Conservation (phyloP, 1,140 invertebrate species). For the Trinorchestia longiramus region DNA sequence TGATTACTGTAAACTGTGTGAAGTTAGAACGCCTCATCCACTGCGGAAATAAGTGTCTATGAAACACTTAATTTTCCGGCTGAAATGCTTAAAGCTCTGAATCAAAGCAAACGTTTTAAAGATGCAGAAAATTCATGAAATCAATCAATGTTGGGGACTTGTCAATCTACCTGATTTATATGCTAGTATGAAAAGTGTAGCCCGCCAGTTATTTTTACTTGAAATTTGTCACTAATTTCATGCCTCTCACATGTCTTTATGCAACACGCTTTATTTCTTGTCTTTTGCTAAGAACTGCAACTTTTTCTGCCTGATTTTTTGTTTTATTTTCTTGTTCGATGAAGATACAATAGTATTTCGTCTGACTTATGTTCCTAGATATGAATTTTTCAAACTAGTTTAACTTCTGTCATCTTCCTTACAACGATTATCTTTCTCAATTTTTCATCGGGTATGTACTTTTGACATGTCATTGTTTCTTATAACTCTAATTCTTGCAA, state of each 20-base stretch:
- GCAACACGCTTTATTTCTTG: neutral
- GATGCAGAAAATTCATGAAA: neutral
- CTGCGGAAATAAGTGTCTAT: neutral
- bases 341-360: neutral
- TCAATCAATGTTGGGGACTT: neutral
- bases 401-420: neutral
- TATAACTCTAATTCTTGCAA: neutral
- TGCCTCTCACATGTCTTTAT: neutral
- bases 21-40: no score
- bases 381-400: neutral
- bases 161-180: neutral
- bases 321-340: neutral
- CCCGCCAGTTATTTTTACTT: neutral
- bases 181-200: neutral
- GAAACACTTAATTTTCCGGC: neutral
- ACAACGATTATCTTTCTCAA: neutral
- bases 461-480: neutral
- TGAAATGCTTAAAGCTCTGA: neutral
- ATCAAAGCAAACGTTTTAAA: neutral
- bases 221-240: neutral
- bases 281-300: neutral
- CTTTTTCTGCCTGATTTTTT: neutral
- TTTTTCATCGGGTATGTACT: neutral
- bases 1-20: neutral
- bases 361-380: neutral